phyloP scores from a whole-genome alignment of 2,113 vertebrate species.

The Tringa solitaria region DNA sequence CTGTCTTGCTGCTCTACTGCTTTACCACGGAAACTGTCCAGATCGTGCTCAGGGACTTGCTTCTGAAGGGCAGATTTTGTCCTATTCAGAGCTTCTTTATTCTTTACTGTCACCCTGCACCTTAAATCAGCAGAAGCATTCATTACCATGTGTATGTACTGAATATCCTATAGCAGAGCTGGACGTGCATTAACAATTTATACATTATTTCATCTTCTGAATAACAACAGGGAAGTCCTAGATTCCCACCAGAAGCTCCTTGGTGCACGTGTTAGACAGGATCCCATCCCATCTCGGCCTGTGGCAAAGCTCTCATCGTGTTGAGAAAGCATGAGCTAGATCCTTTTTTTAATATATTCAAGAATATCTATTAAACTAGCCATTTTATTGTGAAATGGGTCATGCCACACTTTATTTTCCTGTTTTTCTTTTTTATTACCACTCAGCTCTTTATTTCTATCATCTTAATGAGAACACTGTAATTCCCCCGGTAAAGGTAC shows the following conservation, averaged over 20 bases:
- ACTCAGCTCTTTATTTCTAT: neutral
- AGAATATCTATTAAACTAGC: neutral
- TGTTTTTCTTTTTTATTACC: neutral
- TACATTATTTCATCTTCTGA: neutral
- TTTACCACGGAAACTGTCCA: neutral
- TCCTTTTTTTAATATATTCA: neutral
- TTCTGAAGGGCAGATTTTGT: neutral
- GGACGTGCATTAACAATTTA: neutral
- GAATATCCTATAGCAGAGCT: neutral
- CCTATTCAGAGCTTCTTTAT: neutral
- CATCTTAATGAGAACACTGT: neutral
- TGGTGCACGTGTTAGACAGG: neutral
- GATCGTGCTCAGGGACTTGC: neutral
- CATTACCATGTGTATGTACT: neutral
- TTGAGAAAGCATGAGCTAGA: neutral
- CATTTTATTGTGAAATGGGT: neutral
- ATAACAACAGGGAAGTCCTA: neutral
- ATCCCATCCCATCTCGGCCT: neutral
- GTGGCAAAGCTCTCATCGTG: neutral
- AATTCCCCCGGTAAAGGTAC: neutral
- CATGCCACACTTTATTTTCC: neutral
- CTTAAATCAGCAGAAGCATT: neutral
- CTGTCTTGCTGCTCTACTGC: neutral
- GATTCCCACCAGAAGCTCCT: neutral
- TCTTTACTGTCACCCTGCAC: neutral